These are phyloP conservation scores for Cheilosia vernalis DNA, from an alignment of 2,888 invertebrate species.

Conservation along the genomic window DNA sequence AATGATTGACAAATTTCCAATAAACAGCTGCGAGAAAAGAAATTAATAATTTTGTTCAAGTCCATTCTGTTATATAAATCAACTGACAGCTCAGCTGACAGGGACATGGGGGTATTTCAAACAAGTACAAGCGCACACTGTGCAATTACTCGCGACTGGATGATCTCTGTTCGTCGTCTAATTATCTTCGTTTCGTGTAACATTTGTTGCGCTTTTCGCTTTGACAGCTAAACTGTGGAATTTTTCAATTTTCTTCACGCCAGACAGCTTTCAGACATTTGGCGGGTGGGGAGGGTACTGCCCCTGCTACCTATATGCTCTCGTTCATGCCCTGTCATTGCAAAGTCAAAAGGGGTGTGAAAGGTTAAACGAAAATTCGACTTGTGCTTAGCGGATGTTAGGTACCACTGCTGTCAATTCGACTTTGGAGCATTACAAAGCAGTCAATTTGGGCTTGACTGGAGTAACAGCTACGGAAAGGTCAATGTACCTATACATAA, in stretches of 20 bases:
- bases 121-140: constrained; percentile 7
- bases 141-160: constrained; percentile 58
- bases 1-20: constrained; percentile 73
- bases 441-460: too few species aligned
- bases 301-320: not conserved
- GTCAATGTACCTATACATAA: too few species aligned
- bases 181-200: constrained; percentile 65
- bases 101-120: constrained; percentile 23
- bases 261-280: constrained; percentile 48
- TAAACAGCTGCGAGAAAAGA: constrained; percentile 37
- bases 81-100: constrained; percentile 56
- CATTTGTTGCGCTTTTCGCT: constrained; percentile 59
- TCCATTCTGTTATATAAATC: constrained; percentile 32
- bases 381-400: not conserved
- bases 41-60: constrained; percentile 51
- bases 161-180: constrained; percentile 50
- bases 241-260: constrained; percentile 55
- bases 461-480: too few species aligned
- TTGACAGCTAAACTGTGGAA: constrained; percentile 68
- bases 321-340: not conserved
- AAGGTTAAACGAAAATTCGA: constrained; percentile 20
- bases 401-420: not conserved
- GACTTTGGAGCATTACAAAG: too few species aligned
- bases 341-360: not conserved
- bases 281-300: constrained; percentile 1